These are phyloP conservation scores for Melanostigma gelatinosum DNA, from an alignment of 2,113 vertebrate genomes.

Conservation along the genomic window DNA sequence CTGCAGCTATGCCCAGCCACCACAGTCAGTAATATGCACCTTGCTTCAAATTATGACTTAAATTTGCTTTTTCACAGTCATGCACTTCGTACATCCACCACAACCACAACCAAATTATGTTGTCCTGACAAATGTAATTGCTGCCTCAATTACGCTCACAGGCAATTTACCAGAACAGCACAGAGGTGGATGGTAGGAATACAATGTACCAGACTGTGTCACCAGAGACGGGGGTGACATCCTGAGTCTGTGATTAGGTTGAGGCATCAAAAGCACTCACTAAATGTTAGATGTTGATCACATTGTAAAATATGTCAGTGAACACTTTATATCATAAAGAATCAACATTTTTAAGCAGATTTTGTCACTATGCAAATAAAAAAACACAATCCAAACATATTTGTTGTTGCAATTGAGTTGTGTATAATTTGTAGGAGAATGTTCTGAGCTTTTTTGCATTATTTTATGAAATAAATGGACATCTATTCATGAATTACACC, in stretches of 20 bases:
- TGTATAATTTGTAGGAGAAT: background rate
- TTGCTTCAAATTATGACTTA: slow-evolving; percentile 7
- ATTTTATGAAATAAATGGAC: background rate
- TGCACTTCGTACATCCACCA: background rate
- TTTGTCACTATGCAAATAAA: background rate
- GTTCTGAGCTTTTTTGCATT: background rate
- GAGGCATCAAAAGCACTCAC: background rate
- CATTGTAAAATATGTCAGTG: background rate
- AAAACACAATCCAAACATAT: background rate
- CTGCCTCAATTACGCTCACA: background rate
- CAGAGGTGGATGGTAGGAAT: background rate
- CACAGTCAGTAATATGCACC: too few relatives aligned
- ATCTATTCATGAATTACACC: background rate
- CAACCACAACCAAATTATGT: background rate
- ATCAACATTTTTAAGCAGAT: background rate
- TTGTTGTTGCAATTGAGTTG: background rate
- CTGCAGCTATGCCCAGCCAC: too few relatives aligned
- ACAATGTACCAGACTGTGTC: background rate
- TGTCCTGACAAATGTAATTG: background rate
- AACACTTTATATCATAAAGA: background rate
- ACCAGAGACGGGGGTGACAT: background rate
- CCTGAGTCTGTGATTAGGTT: background rate
- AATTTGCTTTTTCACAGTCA: background rate
- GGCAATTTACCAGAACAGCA: background rate
- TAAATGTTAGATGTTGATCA: background rate